Evolutionary conservation across 2,888 invertebrate genomes (phyloP), one percentile per base, ranked within the genome.

Genomic region (Torymus tubicola): DNA sequence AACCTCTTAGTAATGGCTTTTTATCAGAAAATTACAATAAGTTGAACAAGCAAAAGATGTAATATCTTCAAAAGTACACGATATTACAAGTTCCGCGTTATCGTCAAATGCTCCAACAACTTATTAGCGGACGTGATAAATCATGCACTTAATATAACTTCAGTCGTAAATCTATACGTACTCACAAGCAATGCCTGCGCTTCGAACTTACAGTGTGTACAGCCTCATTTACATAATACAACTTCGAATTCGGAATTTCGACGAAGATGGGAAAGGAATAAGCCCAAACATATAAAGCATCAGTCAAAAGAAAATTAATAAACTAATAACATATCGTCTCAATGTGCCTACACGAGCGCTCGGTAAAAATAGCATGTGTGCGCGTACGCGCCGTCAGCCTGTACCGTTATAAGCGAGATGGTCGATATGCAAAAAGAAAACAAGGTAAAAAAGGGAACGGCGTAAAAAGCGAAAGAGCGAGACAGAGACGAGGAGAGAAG

Each of bases 161-260:
- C 21, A n/a, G 42, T 5, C 64, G 50, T 65, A 74, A 65, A 73
- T 73, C 14, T 31, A 21, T n/a, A n/a, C 50, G 50, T 60, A 12
- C 61, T 1, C 13, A 11, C 53, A 16, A 63, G 53, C 55, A 73
- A 57, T 57, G 64, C 1, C 31, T 13, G n/a, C 24, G 52, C 18
- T 31, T 57, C 8, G 42, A 64, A 55, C 73, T 65, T 73, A 24
- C 24, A 50, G 50, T 21, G 53, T 53, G 53, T 13, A 16, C 4
- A 13, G 24, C 13, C 64, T 57, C 57, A 73, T 65, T 73, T 73
- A 57, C 64, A 73, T 73, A 24, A 73, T 57, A 73, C 73, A 73
- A 57, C 73, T 73, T 65, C 64, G 31, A 73, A 18, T 42, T 65
- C 57, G 50, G 21, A 50, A 50, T n/a, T 18, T 31, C 42, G 58